Evolutionary conservation across 23 tunicate genomes (phyloP).

Genomic region (Styela clava): DNA sequence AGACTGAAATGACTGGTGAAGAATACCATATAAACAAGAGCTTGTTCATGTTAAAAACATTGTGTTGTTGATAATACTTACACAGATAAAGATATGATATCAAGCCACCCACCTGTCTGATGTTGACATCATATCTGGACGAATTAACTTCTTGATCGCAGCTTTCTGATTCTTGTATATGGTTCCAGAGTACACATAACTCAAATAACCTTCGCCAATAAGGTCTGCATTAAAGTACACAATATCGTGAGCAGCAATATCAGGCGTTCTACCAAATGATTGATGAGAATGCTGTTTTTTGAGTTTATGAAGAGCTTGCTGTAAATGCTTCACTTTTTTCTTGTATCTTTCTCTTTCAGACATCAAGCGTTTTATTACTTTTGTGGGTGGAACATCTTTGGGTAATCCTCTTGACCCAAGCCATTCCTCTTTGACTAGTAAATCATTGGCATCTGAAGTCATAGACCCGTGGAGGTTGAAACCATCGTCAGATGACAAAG

Average conservation of each 20-base stretch:
- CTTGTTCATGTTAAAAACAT: too few species aligned
- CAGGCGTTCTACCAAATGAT: conserved; percentile 36
- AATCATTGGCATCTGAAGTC: conserved; percentile 11
- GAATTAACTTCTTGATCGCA: conserved; percentile 70
- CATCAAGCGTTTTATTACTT: conserved; percentile 47
- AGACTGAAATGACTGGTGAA: too few species aligned
- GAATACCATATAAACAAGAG: too few species aligned
- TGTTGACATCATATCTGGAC: conserved; percentile 38
- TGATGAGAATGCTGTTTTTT: conserved; percentile 2
- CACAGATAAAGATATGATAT: too few species aligned
- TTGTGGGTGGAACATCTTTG: conserved; percentile 26
- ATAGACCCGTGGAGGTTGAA: conserved; percentile 24
- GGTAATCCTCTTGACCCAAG: not conserved
- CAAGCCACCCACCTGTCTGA: conserved; percentile 21
- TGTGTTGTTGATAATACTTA: too few species aligned
- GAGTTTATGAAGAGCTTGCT: conserved; percentile 36
- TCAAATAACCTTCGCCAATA: conserved; percentile 69
- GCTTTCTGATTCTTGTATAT: conserved; percentile 43
- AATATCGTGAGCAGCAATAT: conserved; percentile 48
- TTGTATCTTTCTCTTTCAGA: conserved; percentile 71
- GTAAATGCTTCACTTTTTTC: conserved; percentile 55
- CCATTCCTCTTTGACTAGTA: conserved; percentile 12
- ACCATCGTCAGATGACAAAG: conserved; percentile 17
- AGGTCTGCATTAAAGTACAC: conserved; percentile 57
- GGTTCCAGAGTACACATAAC: conserved; percentile 66